Base-by-base conservation (phyloP, 2,888 invertebrate genomes). In the Melinopterus prodromus region DNA sequence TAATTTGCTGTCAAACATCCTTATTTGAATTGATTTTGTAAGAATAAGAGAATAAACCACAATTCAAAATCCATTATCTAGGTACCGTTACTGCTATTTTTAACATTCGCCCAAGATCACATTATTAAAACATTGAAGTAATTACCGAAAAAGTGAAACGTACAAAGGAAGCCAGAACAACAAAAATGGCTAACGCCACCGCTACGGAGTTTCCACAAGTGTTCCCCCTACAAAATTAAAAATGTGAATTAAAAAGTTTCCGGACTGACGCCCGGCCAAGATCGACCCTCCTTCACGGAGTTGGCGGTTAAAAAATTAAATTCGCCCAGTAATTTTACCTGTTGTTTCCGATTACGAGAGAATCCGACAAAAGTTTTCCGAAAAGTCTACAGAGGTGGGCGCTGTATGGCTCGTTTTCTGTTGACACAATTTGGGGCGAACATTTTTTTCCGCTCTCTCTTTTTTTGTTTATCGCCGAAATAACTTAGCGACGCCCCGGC, bases 401-500 rank as follows among this genome's bases (percentile, higher is more conserved):
- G 26, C 26, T 3, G 26, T 26, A 3, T 26, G 26, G 26, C 53
- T 53, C 9, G 53, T 1, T 53, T 53, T 53, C 53, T 53, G 53
- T 7, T 53, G 12, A 53, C 53, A 12, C 53, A 53, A 53, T 53
- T 53, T 53, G 53, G 7, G 53, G 53, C 53, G 53, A 6, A 53
- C 5, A 53, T 53, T 53, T 53, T 53, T n/a, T 12, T 53, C 3
- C 53, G 0, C 9, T 53, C 53, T 53, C 12, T 53, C 5, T 53
- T 53, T 53, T 53, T 53, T 53, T 53, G 53, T 53, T 53, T 53
- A 53, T 53, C 53, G 53, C 53, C 53, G 53, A 53, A 53, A 53
- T 53, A 53, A 53, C 53, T 53, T 53, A 53, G 12, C 53, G 53
- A 53, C 7, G 53, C 53, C 12, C 53, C 53, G 1, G 53, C 53